Base-by-base conservation (phyloP, 2,113 vertebrate genomes). In the Phasianus colchicus region DNA sequence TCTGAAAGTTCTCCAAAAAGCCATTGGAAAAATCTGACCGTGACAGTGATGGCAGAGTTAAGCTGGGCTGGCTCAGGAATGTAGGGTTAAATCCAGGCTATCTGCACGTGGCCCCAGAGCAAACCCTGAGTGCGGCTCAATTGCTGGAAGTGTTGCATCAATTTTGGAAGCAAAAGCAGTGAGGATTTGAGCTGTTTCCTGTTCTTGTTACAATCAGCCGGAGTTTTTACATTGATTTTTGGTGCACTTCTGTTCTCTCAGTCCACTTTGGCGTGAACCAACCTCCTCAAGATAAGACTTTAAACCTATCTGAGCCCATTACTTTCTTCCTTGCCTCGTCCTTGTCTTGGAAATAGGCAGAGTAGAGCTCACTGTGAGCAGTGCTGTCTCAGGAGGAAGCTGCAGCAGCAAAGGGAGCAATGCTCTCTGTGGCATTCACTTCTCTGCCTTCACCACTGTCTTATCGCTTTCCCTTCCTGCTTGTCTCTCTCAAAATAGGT, bases 391-490 rank as follows among this genome's bases (percentile, higher is more conserved):
- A 71, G 77, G 84, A 75, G 88, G 92, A 91, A 92, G 88, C 86
- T 45, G 80, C 73, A 77, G 77, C 75, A 88, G 88, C 75, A 74
- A 55, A 61, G 92, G 90, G 91, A 95, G 45, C 61, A n/a, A 25
- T 3, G 0, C 30, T 19, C 69, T 89, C 21, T 0, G 14, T 65
- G 69, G 52, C 50, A n/a, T 65, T 54, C 2, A 70, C 0, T 14
- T 67, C 87, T 78, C 76, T 0, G 21, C 72, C 86, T 93, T 74
- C 74, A 54, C 78, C 60, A 50, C 75, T 57, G 48, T 38, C 86
- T 91, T 96, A 92, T 92, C 85, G 10, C 58, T 74, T 86, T 93
- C 88, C 82, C 70, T 97, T 97, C 93, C 96, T 95, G 91, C 94
- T 90, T 0, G 0, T 77, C 77, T 47, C 74, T 90, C 92, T 96